Percentiles rank a stretch among this genome's conserved stretches.
Evolutionary conservation across 1,140 invertebrate genomes (phyloP).

Genomic region (Trichonephila inaurata): DNA sequence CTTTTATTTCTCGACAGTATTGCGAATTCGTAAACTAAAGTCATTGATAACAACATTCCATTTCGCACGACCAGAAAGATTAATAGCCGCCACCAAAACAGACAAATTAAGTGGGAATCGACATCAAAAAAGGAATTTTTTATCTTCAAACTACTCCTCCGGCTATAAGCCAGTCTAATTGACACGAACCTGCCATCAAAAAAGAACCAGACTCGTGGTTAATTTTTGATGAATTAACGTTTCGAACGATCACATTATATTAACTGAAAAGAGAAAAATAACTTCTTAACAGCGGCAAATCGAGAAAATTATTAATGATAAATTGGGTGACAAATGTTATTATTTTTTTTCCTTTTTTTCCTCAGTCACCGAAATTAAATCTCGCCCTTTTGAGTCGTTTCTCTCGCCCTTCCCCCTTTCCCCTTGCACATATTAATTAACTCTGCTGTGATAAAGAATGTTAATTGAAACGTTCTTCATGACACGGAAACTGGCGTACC

Average conservation of each 20-base stretch:
- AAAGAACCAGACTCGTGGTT: background rate
- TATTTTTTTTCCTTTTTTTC: background rate
- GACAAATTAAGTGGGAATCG: background rate
- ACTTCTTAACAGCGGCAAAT: background rate
- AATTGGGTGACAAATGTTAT: conserved; percentile 49
- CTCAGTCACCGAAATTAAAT: conserved; percentile 43
- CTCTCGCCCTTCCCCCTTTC: background rate
- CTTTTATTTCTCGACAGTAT: too few species aligned
- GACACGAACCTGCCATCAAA: background rate
- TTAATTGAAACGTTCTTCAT: conserved; percentile 55
- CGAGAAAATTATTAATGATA: conserved; percentile 48
- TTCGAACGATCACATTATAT: background rate
- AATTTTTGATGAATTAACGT: conserved; percentile 41
- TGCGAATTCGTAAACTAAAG: background rate
- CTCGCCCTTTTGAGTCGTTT: background rate
- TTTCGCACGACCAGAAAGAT: background rate
- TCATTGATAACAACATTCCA: background rate
- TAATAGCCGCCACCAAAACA: background rate
- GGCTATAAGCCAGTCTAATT: background rate
- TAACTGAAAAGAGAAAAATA: background rate
- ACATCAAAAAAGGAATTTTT: background rate
- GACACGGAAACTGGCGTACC: background rate
- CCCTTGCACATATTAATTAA: conserved; percentile 44
- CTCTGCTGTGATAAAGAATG: background rate
- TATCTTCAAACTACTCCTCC: background rate